Base-by-base conservation (phyloP, 53 echinoderm and acorn worm species). In the Temnopleurus reevesii region DNA sequence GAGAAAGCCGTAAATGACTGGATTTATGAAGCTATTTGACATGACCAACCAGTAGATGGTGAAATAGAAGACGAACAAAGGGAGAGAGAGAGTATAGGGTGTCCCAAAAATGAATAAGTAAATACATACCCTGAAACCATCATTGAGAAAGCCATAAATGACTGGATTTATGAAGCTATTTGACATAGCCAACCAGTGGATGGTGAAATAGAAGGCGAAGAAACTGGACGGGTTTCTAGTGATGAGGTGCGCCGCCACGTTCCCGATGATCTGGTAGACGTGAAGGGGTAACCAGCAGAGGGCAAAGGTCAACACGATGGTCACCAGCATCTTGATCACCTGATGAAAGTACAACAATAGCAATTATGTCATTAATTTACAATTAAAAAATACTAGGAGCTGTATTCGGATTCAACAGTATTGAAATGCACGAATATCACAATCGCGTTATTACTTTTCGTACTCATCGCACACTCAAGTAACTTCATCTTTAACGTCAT, bases 81-180 rank as follows among this genome's bases (percentile, higher is more conserved):
- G n/a, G n/a, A n/a, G n/a, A n/a, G n/a, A n/a, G n/a, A n/a, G n/a
- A n/a, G n/a, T n/a, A n/a, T n/a, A n/a, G n/a, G n/a, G n/a, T n/a
- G n/a, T n/a, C n/a, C n/a, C n/a, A n/a, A n/a, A 27, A 60, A 12
- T 28, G 28, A 56, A 21, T 56, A 8, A 27, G 18, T 8, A 10
- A 7, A 13, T 38, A 71, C 93, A 81, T 54, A 97, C 97, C 89
- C 97, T 85, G 60, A 97, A 97, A 2, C 91, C 93, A 86, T 97
- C 97, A 76, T 97, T 97, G 46, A 97, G 91, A 53, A 97, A 97
- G 12, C 95, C 97, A 63, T 95, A 97, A 15, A 95, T 92, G 49
- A 97, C 84, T 0, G 97, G 97, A 29, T 97, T 97, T 76, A 97
- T 92, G 79, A 95, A 95, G 65, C 95, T 95, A 59, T 97, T 93